A percentile compares a stretch with the other conserved stretches of the same genome.
These are phyloP conservation scores for Helicoverpa zea DNA, from an alignment of 1,140 invertebrate species.

Conservation along the genomic window DNA sequence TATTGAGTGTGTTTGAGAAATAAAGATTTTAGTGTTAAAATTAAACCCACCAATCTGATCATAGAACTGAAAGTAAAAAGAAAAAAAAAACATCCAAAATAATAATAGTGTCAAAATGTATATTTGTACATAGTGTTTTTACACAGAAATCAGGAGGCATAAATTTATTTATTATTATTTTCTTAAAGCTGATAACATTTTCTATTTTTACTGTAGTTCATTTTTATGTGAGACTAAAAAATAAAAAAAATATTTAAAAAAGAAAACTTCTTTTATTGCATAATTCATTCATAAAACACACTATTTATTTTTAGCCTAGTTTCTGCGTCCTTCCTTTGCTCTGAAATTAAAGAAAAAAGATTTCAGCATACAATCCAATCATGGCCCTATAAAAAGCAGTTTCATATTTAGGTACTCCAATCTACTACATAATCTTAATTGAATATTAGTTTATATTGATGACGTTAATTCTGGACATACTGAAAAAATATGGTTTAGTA, in stretches of 20 bases:
- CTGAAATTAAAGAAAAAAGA: conserved; percentile 59
- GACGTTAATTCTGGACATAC: too few relatives aligned
- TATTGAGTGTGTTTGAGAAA: conserved; percentile 20
- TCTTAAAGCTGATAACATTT: conserved; percentile 69
- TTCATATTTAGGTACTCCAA: too few relatives aligned
- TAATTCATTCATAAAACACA: conserved; percentile 3
- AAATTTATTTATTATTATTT: conserved; percentile 69
- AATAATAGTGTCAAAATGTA: conserved; percentile 70
- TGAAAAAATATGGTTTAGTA: too few relatives aligned
- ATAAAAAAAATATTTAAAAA: conserved; percentile 58
- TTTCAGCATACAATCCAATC: neutral
- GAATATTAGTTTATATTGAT: too few relatives aligned
- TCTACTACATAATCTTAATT: too few relatives aligned
- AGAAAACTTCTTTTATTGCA: neutral
- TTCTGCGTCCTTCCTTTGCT: conserved; percentile 60
- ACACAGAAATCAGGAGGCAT: conserved; percentile 77
- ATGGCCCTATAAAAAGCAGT: too few relatives aligned
- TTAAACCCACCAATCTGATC: conserved; percentile 61
- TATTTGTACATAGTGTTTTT: conserved; percentile 77
- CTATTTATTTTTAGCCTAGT: conserved; percentile 42
- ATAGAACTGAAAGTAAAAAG: conserved; percentile 26
- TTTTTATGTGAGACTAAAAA: conserved; percentile 72
- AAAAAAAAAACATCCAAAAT: conserved; percentile 47
- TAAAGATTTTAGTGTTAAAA: conserved; percentile 35
- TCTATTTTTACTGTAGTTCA: conserved; percentile 70